Evolutionary conservation across 2,797 vertebrate genomes (phyloP), one percentile per base, ranked within the genome.

Genomic region (Fundulus diaphanus): DNA sequence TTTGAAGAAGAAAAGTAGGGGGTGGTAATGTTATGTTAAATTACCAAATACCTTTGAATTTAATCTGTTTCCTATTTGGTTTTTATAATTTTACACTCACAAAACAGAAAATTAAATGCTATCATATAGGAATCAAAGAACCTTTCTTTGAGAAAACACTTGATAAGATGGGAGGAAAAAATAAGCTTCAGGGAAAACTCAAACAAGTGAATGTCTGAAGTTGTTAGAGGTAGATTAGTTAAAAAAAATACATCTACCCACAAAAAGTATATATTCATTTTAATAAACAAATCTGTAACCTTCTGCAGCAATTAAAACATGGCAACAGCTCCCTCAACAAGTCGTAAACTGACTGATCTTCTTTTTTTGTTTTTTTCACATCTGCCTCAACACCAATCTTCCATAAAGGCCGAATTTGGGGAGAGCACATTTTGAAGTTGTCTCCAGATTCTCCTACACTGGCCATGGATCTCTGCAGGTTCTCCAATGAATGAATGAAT

Each of bases 1-100:
- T 81, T 70, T 76, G 79, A 56, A 70, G 27, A n/a, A 8, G 68
- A 70, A 72, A 70, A 84, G 77, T 35, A 67, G 83, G 78, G 76
- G 70, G 89, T 61, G 73, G 35, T 42, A 68, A 77, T 61, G 29
- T 56, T 65, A 27, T 72, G 31, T 68, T 27, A 12, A 82, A 70
- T 22, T 15, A 52, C 48, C 20, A 78, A 69, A 63, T 48, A 5
- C 7, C 7, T 40, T 37, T 37, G 2, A 16, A 15, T 72, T 27
- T 29, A 16, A 22, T 46, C 3, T 6, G 22, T 12, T 40, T 29
- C 35, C 46, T 13, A 29, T 59, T 59, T 44, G 22, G 31, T 31
- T 22, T 22, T 12, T 12, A 31, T n/a, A 22, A 33, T 20, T 44
- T 44, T 42, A 33, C 5, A 57, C n/a, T n/a, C n/a, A 22, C 24